A percentile compares a stretch with the other conserved stretches of the same genome.
These are phyloP conservation scores for Hydra vulgaris DNA, from an alignment of 30 jellyfish, hydroid and myxozoan species.

Conservation along the genomic window DNA sequence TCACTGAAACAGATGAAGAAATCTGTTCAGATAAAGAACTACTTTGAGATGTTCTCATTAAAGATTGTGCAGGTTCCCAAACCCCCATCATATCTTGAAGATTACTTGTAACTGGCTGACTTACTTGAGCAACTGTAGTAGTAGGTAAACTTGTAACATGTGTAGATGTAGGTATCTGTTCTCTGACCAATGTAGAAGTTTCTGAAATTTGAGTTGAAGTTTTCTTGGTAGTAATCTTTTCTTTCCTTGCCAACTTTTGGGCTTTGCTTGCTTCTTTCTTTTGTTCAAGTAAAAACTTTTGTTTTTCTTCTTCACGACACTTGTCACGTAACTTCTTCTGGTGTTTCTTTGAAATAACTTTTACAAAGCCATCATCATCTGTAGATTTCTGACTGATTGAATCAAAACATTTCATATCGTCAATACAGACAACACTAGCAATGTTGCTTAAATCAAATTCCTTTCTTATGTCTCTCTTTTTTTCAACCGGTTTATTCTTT, in stretches of 20 bases:
- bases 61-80: slow-evolving; percentile 96
- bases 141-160: neutral
- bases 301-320: slow-evolving; percentile 59
- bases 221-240: neutral
- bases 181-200: neutral
- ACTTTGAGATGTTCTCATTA: slow-evolving; percentile 53
- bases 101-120: slow-evolving; percentile 54
- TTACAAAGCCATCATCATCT: slow-evolving; percentile 74
- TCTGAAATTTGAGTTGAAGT: neutral
- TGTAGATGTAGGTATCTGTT: neutral
- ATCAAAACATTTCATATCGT: slow-evolving; percentile 33
- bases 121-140: slow-evolving; percentile 3
- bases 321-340: slow-evolving; percentile 46
- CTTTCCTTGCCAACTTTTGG: slow-evolving; percentile 3
- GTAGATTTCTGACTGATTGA: neutral
- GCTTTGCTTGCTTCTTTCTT: slow-evolving; percentile 5
- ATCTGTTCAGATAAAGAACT: slow-evolving; percentile 26
- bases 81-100: slow-evolving; percentile 98
- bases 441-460: slow-evolving; percentile 64
- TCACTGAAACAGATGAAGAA: slow-evolving; percentile 33
- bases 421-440: slow-evolving; percentile 86
- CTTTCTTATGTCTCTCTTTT: slow-evolving; percentile 54
- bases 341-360: slow-evolving; percentile 57
- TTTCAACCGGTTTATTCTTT: slow-evolving; percentile 41
- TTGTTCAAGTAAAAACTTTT: slow-evolving; percentile 43